Conservation (phyloP, 2,113 vertebrate genomes). For the Tragulus kanchil region DNA sequence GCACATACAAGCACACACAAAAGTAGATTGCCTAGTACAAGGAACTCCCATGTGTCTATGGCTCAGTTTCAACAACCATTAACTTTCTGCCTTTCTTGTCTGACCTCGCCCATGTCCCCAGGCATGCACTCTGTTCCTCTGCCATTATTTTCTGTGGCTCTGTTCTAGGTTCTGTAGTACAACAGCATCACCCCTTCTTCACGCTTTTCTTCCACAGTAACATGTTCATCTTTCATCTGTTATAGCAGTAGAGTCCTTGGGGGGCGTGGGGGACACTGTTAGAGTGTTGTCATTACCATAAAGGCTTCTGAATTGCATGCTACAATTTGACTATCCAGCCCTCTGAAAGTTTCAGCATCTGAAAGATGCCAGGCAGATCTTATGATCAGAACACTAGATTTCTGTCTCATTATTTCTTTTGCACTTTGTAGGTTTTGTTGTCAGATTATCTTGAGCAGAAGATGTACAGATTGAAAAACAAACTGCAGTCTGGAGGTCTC, state of each 20-base stretch:
- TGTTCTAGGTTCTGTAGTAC: not conserved
- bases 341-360: constrained; percentile 47
- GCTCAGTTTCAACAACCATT: not conserved
- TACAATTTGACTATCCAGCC: not conserved
- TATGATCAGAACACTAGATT: not conserved
- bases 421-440: not conserved
- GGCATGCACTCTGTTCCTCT: not conserved
- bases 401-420: constrained; percentile 26
- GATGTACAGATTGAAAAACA: not conserved
- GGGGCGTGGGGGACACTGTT: accelerated
- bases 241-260: not conserved
- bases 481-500: not conserved
- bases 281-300: not conserved
- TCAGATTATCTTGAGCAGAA: not conserved
- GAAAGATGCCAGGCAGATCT: not conserved
- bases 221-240: not conserved
- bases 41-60: not conserved
- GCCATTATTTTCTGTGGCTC: not conserved
- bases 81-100: not conserved
- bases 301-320: not conserved
- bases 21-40: not conserved
- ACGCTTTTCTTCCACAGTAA: not conserved
- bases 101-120: not conserved
- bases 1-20: not conserved
- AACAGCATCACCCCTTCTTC: not conserved